These are phyloP conservation scores for Tarsius wallacei DNA, from an alignment of 2,797 vertebrate species.

Conservation along the genomic window DNA sequence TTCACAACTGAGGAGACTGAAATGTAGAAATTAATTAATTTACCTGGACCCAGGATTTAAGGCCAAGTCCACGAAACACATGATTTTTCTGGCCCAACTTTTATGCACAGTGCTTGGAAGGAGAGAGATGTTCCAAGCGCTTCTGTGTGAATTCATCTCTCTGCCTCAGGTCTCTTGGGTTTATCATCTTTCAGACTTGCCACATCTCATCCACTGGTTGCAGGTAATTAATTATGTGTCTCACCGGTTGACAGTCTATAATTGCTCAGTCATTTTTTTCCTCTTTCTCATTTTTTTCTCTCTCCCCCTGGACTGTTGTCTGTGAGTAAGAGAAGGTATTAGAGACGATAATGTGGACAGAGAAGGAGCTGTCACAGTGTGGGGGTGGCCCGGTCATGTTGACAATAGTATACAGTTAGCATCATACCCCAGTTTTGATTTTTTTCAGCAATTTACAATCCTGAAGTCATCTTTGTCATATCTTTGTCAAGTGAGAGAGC, in stretches of 20 bases:
- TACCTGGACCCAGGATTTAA: not conserved
- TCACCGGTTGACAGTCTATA: not conserved
- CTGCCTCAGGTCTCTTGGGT: fast-evolving
- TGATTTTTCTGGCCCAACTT: not conserved
- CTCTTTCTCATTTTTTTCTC: no score
- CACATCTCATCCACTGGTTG: not conserved
- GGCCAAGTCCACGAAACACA: not conserved
- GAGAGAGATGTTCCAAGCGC: not conserved
- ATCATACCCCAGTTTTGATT: not conserved
- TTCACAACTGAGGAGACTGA: not conserved
- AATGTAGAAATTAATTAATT: conserved; percentile 37
- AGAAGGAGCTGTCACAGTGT: fast-evolving
- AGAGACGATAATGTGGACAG: not conserved
- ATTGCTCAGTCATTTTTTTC: not conserved
- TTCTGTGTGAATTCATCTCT: fast-evolving
- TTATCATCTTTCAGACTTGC: not conserved
- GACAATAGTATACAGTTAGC: not conserved
- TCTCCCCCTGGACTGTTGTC: not conserved
- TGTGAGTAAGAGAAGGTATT: not conserved
- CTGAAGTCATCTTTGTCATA: not conserved
- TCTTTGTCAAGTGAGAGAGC: not conserved
- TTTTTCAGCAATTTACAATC: not conserved
- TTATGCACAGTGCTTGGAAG: not conserved
- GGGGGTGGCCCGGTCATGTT: no score
- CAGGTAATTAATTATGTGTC: not conserved